A percentile compares a stretch with the other conserved stretches of the same genome.
Conservation (phyloP, 23 tunicate species). For the Styela clava region DNA sequence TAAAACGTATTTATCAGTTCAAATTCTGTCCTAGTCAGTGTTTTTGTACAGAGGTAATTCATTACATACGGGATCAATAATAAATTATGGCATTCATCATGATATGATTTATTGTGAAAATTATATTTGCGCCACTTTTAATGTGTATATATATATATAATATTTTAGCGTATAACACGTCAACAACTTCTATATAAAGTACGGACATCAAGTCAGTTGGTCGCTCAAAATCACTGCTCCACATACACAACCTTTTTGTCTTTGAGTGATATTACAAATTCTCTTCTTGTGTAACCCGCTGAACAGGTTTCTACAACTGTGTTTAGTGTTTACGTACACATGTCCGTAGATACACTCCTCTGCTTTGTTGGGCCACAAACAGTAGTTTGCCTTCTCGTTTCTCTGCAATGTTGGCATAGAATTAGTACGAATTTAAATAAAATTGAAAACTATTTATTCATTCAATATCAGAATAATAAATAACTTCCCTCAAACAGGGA, state of each 20-base stretch:
- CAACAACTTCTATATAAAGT: no score
- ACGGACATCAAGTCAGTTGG: neutral
- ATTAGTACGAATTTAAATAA: no score
- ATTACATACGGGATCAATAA: neutral
- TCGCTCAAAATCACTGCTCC: neutral
- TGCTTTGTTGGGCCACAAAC: slow-evolving; percentile 38
- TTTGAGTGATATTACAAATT: slow-evolving; percentile 3
- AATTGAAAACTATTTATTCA: no score
- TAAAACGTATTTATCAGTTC: no score
- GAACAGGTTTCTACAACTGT: neutral
- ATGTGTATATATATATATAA: no score
- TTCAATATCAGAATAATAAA: no score
- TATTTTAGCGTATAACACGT: no score
- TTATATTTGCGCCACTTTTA: no score
- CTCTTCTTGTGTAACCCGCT: slow-evolving; percentile 9
- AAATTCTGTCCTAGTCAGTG: no score
- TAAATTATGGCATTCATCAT: neutral
- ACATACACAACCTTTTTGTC: slow-evolving; percentile 20
- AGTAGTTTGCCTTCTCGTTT: slow-evolving; percentile 11
- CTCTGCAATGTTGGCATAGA: slow-evolving; percentile 2
- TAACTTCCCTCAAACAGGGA: slow-evolving; percentile 10
- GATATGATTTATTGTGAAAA: neutral
- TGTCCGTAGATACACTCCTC: slow-evolving; percentile 19
- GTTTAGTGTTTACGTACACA: slow-evolving; percentile 9
- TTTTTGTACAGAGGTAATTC: no score